phyloP scores from a whole-genome alignment of 2,113 vertebrate species.

The Myotis davidii region DNA sequence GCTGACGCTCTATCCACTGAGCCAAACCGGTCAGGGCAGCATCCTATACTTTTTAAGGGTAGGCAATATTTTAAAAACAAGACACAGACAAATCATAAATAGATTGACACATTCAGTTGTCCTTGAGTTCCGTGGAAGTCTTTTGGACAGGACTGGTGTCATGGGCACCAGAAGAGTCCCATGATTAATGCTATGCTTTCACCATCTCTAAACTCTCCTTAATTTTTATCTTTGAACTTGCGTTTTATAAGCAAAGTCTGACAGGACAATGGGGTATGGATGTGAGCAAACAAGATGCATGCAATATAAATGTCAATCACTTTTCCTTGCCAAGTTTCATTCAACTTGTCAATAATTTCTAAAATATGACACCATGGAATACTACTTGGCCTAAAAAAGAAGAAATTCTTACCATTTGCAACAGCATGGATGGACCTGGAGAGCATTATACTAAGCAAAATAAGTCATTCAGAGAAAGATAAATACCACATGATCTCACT shows the following conservation, averaged over 20 bases:
- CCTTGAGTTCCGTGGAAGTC: not conserved
- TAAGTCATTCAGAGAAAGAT: no score
- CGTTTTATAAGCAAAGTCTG: not conserved
- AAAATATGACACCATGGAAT: no score
- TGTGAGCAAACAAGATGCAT: not conserved
- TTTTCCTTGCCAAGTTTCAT: not conserved
- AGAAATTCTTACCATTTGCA: no score
- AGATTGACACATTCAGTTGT: not conserved
- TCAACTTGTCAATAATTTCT: no score
- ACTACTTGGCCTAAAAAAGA: no score
- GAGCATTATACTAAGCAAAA: no score
- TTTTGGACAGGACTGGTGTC: not conserved
- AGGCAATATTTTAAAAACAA: not conserved
- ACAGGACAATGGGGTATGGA: not conserved
- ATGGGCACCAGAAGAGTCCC: not conserved
- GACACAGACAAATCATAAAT: constrained; percentile 16
- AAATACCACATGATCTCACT: no score
- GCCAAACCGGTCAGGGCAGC: no score
- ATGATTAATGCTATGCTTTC: not conserved
- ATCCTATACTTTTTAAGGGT: not conserved
- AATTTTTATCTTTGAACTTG: not conserved
- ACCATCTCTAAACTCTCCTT: not conserved
- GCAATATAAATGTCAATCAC: not conserved
- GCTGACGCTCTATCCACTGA: no score
- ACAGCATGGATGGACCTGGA: no score